phyloP scores from a whole-genome alignment of 2,888 invertebrate genomes.

The Chirona hameri region DNA sequence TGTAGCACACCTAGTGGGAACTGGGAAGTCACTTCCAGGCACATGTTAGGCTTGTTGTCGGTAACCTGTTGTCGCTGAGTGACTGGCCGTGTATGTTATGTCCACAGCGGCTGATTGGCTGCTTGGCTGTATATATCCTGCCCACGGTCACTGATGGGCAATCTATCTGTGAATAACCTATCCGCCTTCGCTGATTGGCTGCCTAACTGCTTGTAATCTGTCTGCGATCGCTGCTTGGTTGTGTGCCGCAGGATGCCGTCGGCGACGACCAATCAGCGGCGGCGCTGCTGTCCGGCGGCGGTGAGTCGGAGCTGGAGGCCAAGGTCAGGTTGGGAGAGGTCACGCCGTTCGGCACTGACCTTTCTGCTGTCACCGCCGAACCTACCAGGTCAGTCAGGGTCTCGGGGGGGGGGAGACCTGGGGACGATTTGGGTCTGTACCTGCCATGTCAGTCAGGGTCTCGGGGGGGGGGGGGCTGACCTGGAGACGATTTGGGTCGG shows the following conservation, averaged over 20 bases:
- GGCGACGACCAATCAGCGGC: neutral
- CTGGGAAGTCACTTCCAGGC: too few species aligned
- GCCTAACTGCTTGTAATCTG: neutral
- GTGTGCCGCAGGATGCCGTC: neutral
- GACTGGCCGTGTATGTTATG: neutral
- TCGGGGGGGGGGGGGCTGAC: too few species aligned
- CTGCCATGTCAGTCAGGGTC: neutral
- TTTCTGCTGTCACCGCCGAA: neutral
- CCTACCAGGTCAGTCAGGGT: neutral
- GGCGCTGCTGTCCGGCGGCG: neutral
- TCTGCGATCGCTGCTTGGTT: neutral
- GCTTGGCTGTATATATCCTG: too few species aligned
- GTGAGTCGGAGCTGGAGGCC: neutral
- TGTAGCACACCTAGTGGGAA: too few species aligned
- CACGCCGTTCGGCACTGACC: conserved; percentile 5
- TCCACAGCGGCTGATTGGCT: neutral
- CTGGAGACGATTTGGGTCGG: too few species aligned
- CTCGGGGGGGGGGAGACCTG: too few species aligned
- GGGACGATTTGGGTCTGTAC: too few species aligned
- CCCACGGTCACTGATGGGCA: too few species aligned
- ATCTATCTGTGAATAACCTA: too few species aligned
- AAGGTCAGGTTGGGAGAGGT: neutral
- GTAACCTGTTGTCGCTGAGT: neutral
- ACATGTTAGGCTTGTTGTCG: neutral
- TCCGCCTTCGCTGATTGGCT: neutral